Percentiles rank a stretch among this genome's conserved stretches.
Evolutionary conservation across 2,888 invertebrate genomes (phyloP).

Genomic region (Drosophila merina): DNA sequence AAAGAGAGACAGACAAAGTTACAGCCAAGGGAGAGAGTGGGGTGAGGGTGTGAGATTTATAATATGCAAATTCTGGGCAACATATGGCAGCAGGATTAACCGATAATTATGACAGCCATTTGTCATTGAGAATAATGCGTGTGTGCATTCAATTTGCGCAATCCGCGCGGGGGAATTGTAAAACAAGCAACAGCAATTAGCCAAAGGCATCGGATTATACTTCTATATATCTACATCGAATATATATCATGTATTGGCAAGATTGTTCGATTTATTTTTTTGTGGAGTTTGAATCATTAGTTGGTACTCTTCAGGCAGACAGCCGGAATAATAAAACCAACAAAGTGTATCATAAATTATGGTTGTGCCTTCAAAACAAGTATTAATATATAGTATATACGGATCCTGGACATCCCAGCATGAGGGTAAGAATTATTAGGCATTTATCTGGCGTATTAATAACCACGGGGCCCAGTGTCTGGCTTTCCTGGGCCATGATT

Average conservation of each 20-base stretch:
- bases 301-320: conserved; percentile 25
- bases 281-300: conserved; percentile 43
- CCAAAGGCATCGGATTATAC: conserved; percentile 3
- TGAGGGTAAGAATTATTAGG: conserved; percentile 62
- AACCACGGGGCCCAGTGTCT: conserved; percentile 33
- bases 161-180: conserved; percentile 35
- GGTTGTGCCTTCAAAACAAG: conserved; percentile 16
- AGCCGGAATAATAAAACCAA: conserved; percentile 29
- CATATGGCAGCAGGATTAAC: conserved; percentile 75
- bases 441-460: conserved; percentile 68
- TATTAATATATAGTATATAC: not conserved
- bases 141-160: conserved; percentile 49
- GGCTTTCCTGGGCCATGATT: conserved; percentile 53
- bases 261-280: conserved; percentile 13
- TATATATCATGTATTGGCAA: not conserved
- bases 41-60: conserved; percentile 14
- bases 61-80: conserved; percentile 67
- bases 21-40: not conserved
- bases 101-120: conserved; percentile 75
- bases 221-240: not conserved
- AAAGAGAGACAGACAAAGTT: not conserved
- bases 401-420: conserved; percentile 5
- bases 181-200: conserved; percentile 52
- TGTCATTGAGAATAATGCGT: conserved; percentile 67
- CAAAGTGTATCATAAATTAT: conserved; percentile 50